Base-by-base conservation (phyloP, 37 sponge, comb jelly and placozoan species). In the Diacarnus erythraeanus region DNA sequence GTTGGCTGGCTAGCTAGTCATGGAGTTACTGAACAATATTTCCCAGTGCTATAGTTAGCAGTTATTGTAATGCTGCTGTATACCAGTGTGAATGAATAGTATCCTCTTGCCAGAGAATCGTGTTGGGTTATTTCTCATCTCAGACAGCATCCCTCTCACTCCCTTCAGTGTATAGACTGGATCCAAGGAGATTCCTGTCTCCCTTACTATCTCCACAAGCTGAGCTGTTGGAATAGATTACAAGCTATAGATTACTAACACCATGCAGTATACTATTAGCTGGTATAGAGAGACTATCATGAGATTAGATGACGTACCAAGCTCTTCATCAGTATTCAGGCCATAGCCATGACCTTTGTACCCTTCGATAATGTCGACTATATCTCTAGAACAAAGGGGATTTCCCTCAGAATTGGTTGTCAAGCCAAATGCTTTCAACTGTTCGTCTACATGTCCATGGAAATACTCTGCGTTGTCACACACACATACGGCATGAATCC, bases 11-110 rank as follows among this genome's bases (percentile, higher is more conserved):
- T n/a, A n/a, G n/a, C n/a, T n/a, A n/a, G n/a, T n/a, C n/a, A n/a
- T n/a, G n/a, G n/a, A n/a, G n/a, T n/a, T n/a, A n/a, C n/a, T n/a
- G n/a, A n/a, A n/a, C n/a, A n/a, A n/a, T n/a, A n/a, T n/a, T n/a
- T n/a, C n/a, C n/a, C n/a, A n/a, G n/a, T n/a, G n/a, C n/a, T n/a
- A n/a, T n/a, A n/a, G n/a, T n/a, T n/a, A n/a, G 30, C n/a, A 22
- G 9, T 27, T 64, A 64, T 64, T 27, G 9, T 20, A 27, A 18
- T 20, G n/a, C n/a, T 22, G 3, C 5, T n/a, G 18, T 10, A 41
- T 27, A 89, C 96, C 96, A 61, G 96, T 95, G 88, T 95, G 96
- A n/a, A 95, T 74, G 77, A 72, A 95, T 43, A 95, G 81, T 23
- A 95, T 59, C n/a, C 86, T 75, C 23, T 64, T 72, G 10, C 96